Percentiles rank a stretch among this genome's conserved stretches.
phyloP scores from a whole-genome alignment of 2,888 invertebrate genomes.

The Strigamia maritima region DNA sequence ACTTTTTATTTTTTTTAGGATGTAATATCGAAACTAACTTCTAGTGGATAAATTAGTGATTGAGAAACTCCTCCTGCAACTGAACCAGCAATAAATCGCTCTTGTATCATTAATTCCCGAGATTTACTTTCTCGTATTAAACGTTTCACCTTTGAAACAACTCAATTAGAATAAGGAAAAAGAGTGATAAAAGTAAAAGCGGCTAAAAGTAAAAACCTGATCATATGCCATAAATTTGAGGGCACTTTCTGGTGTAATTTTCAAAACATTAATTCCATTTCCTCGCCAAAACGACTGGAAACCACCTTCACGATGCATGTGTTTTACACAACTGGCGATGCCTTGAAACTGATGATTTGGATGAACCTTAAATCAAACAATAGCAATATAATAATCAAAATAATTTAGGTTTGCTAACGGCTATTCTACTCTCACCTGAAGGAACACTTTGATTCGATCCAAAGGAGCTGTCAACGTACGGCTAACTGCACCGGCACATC shows the following conservation, averaged over 20 bases:
- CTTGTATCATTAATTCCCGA: background rate
- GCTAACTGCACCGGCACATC: constrained; percentile 8
- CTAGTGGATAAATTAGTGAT: background rate
- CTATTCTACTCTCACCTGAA: background rate
- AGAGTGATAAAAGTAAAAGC: background rate
- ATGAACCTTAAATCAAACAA: background rate
- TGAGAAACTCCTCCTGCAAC: constrained; percentile 8
- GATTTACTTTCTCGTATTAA: background rate
- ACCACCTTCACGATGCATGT: background rate
- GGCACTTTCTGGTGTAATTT: constrained; percentile 2
- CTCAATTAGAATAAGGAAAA: background rate
- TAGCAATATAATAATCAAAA: background rate
- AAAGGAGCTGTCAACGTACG: constrained; percentile 5
- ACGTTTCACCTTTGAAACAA: background rate
- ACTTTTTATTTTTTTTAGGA: no score
- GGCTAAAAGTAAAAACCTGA: background rate
- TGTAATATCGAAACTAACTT: background rate
- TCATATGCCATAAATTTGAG: constrained; percentile 7
- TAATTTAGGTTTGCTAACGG: no score
- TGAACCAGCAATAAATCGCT: background rate
- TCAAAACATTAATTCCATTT: constrained; percentile 22
- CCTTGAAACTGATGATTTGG: constrained; percentile 20
- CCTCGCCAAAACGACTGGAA: constrained; percentile 6
- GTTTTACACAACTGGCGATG: background rate
- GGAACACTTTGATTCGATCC: constrained; percentile 1